Percentiles rank a stretch among this genome's conserved stretches.
Evolutionary conservation across 2,888 invertebrate genomes (phyloP).

Genomic region (Craniophora ligustri): DNA sequence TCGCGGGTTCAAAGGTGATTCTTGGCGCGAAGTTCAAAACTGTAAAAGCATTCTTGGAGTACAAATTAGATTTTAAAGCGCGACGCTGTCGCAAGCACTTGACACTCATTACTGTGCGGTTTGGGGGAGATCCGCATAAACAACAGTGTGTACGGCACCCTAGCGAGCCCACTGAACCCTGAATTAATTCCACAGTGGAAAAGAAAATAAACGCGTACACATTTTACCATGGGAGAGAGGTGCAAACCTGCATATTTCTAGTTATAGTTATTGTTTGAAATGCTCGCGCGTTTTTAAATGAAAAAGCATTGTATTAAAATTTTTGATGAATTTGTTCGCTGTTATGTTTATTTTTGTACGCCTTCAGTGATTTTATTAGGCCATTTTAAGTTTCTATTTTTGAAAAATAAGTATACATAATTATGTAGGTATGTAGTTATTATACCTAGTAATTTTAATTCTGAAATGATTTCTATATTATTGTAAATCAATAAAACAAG

Average conservation of each 20-base stretch:
- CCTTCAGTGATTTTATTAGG: neutral
- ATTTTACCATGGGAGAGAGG: constrained; percentile 24
- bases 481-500: too few species aligned
- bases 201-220: constrained; percentile 39
- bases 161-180: constrained; percentile 32
- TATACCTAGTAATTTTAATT: too few species aligned
- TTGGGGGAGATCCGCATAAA: constrained; percentile 51
- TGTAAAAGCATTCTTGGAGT: constrained; percentile 54
- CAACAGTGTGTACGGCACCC: constrained; percentile 43
- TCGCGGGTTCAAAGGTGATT: constrained; percentile 31
- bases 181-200: constrained; percentile 37
- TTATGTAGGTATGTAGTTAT: too few species aligned
- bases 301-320: constrained; percentile 13
- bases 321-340: neutral
- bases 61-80: constrained; percentile 63
- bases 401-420: too few species aligned
- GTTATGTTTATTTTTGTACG: neutral
- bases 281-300: constrained; percentile 9
- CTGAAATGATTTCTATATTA: too few species aligned
- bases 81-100: constrained; percentile 56
- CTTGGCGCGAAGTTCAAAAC: constrained; percentile 47
- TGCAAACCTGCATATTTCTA: constrained; percentile 34
- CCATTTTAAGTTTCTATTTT: neutral
- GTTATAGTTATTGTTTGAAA: constrained; percentile 36
- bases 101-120: constrained; percentile 61